Evolutionary conservation across 2,113 vertebrate species (phyloP), one percentile per base, ranked within the genome.

Genomic region (Thamnophis sirtalis): DNA sequence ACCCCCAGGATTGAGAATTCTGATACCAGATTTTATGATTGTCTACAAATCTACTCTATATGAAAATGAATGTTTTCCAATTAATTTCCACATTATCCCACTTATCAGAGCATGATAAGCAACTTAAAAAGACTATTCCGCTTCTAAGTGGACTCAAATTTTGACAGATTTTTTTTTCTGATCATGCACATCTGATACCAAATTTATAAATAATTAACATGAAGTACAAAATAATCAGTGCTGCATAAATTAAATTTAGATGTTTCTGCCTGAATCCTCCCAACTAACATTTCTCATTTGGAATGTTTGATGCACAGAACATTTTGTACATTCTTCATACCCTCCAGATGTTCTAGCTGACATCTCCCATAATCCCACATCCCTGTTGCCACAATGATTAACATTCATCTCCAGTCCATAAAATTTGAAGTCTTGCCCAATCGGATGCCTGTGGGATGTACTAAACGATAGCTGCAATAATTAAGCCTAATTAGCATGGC

Each of bases 61-160:
- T 8, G 51, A 73, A 93, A 92, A 24, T 85, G 56, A 58, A 93
- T 84, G 90, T 24, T 85, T 88, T 92, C 33, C 49, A 38, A 38
- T 92, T 92, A 88, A 94, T 94, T 86, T 93, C 91, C 89, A 88
- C 51, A 24, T 92, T 94, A 28, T 17, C 54, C 89, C 54, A 73
- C n/a, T 73, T n/a, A n/a, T 50, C 85, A 94, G 88, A 93, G 94
- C 28, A 93, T 85, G 73, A 90, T 90, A 91, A 89, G 90, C 38
- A 85, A 90, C 86, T 89, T 11, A 88, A 54, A 94, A 95, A 90
- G 9, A 43, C 91, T 89, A 43, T 92, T 91, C 60, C 54, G 17
- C 17, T 3, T 48, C 73, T 80, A 7, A 80, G 60, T 26, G 13
- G 1, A 22, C 21, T 93, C 95, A 95, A 38, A 43, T 80, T 80